phyloP scores from a whole-genome alignment of 2,888 invertebrate species.

The Lycophotia porphyrea region DNA sequence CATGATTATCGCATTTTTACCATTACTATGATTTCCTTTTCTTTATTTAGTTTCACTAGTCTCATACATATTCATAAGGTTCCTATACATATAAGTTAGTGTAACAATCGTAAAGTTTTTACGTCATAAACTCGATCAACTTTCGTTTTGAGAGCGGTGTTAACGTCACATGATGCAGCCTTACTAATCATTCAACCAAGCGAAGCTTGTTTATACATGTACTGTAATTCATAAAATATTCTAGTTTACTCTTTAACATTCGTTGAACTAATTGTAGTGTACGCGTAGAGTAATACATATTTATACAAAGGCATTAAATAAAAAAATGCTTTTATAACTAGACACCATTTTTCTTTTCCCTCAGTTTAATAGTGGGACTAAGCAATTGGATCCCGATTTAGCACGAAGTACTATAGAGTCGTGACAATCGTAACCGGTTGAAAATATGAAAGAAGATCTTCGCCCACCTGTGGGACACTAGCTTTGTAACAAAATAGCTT shows the following conservation, averaged over 20 bases:
- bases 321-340: background rate
- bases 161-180: constrained; percentile 11
- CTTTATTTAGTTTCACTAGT: constrained; percentile 42
- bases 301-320: background rate
- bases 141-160: constrained; percentile 40
- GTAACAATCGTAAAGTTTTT: constrained; percentile 29
- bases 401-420: background rate
- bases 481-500: background rate
- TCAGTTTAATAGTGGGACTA: too few relatives aligned
- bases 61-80: constrained; percentile 44
- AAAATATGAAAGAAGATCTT: background rate
- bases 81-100: constrained; percentile 6
- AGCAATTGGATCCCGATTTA: background rate
- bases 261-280: background rate
- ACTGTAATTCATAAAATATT: background rate
- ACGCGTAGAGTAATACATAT: background rate
- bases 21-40: constrained; percentile 18
- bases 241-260: background rate
- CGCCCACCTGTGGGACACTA: background rate
- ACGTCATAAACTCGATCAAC: constrained; percentile 41
- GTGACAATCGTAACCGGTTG: background rate
- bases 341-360: background rate
- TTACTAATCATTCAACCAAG: constrained; percentile 2
- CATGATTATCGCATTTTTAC: constrained; percentile 9
- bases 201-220: background rate